Evolutionary conservation across 2,113 vertebrate species (phyloP).

Genomic region (Tonatia bakeri): DNA sequence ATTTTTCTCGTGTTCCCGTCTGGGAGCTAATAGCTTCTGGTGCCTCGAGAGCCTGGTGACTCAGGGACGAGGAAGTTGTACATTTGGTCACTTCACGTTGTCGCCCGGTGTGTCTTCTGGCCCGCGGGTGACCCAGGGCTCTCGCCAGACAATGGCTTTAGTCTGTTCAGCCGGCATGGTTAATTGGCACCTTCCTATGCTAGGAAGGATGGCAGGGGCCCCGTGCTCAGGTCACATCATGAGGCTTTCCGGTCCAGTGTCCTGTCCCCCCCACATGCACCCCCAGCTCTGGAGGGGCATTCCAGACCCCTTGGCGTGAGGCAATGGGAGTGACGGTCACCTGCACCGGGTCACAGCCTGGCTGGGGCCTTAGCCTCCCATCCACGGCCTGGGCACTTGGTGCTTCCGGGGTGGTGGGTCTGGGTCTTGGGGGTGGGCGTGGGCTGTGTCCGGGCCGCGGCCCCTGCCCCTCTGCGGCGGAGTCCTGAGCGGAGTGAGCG

Average conservation of each 20-base stretch:
- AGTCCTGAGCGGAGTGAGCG: conserved; percentile 86
- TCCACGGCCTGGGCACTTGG: accelerated
- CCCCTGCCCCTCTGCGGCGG: conserved; percentile 71
- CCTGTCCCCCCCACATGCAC: neutral
- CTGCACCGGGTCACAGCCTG: accelerated
- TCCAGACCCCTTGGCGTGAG: neutral
- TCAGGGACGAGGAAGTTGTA: neutral
- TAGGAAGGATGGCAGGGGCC: accelerated
- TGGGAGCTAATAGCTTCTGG: neutral
- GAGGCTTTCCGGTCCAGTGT: neutral
- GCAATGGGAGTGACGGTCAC: neutral
- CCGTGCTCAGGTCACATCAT: accelerated
- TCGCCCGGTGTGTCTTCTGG: neutral
- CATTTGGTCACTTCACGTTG: neutral
- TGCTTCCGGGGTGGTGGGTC: neutral
- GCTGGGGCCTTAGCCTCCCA: neutral
- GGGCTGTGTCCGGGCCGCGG: neutral
- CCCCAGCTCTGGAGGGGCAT: neutral
- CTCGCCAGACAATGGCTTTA: neutral
- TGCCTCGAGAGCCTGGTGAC: conserved; percentile 39
- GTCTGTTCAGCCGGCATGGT: neutral
- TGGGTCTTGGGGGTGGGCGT: neutral
- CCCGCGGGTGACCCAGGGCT: neutral
- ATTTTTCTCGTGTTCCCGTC: neutral
- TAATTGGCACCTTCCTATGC: neutral